Evolutionary conservation across 2,888 invertebrate genomes (phyloP).

Genomic region (Bursaphelenchus okinawaensis): DNA sequence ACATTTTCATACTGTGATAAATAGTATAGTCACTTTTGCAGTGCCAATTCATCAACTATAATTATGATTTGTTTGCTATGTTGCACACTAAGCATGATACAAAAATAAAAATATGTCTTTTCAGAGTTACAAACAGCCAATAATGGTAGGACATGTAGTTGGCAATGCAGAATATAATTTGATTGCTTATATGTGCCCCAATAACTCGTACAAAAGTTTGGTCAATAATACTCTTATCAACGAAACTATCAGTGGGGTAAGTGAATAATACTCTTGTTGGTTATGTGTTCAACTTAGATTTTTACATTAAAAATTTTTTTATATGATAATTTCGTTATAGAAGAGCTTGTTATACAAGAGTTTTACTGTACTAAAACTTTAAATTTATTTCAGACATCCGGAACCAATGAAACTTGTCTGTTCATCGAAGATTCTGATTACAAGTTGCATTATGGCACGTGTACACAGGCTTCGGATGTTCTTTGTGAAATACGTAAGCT

Average conservation of each 20-base stretch:
- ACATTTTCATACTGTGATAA: too few species aligned
- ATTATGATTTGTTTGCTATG: too few species aligned
- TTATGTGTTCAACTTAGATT: too few species aligned
- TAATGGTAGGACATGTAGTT: constrained; percentile 40
- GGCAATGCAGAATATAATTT: constrained; percentile 33
- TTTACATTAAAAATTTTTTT: too few species aligned
- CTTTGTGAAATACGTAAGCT: constrained; percentile 43
- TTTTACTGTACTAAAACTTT: too few species aligned
- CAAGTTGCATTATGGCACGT: constrained; percentile 31
- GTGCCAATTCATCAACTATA: too few species aligned
- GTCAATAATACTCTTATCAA: constrained; percentile 16
- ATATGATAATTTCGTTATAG: too few species aligned
- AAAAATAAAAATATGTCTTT: too few species aligned
- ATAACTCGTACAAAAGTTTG: constrained; percentile 29
- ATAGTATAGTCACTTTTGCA: too few species aligned
- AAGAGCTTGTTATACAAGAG: too few species aligned
- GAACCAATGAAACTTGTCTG: constrained; percentile 22
- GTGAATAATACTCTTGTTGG: too few species aligned
- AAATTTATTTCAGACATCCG: constrained; percentile 26
- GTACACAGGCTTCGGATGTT: constrained; percentile 26
- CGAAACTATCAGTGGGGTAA: constrained; percentile 15
- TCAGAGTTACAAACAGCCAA: constrained; percentile 29
- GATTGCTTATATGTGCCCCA: constrained; percentile 37
- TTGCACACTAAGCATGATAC: too few species aligned
- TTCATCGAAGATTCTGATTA: constrained; percentile 27